Percentiles rank a stretch among this genome's conserved stretches.
These are phyloP conservation scores for Theonella swinhoei DNA, from an alignment of 37 sponge, comb jelly and placozoan genomes.

Conservation along the genomic window DNA sequence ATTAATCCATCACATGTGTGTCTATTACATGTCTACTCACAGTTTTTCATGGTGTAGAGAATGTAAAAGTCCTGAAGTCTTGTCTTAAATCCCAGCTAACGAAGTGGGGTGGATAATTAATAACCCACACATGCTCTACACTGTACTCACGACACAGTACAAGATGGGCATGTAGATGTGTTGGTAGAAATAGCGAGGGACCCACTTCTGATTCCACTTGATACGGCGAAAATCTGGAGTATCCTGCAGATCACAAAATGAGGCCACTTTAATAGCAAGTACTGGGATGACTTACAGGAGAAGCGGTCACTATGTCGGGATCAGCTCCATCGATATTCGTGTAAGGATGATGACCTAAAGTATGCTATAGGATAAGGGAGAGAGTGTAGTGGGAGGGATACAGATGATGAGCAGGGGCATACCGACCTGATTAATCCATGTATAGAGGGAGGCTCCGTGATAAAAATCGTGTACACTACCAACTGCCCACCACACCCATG, in stretches of 20 bases:
- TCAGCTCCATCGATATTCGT: conserved; percentile 94
- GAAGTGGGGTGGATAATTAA: neutral
- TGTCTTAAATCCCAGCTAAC: conserved; percentile 88
- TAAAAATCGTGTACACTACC: conserved; percentile 80
- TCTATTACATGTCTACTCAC: conserved; percentile 39
- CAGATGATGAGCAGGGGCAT: neutral
- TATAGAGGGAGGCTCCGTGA: conserved; percentile 80
- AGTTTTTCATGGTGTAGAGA: conserved; percentile 54
- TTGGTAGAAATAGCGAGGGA: conserved; percentile 91
- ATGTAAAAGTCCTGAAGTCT: conserved; percentile 86
- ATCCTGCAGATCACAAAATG: conserved; percentile 38
- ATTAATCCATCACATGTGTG: neutral
- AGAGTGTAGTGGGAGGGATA: neutral
- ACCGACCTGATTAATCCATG: conserved; percentile 84
- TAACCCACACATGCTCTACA: neutral
- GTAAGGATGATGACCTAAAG: conserved; percentile 90
- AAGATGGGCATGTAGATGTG: conserved; percentile 91
- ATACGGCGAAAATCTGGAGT: conserved; percentile 90
- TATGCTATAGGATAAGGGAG: conserved; percentile 57
- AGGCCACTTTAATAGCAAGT: neutral
- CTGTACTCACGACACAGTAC: conserved; percentile 82
- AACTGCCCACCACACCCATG: conserved; percentile 92
- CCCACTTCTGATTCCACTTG: conserved; percentile 85
- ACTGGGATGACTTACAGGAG: conserved; percentile 31
- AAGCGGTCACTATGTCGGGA: conserved; percentile 90